Evolutionary conservation across 2,888 invertebrate genomes (phyloP).

Genomic region (Phytoseiulus persimilis): DNA sequence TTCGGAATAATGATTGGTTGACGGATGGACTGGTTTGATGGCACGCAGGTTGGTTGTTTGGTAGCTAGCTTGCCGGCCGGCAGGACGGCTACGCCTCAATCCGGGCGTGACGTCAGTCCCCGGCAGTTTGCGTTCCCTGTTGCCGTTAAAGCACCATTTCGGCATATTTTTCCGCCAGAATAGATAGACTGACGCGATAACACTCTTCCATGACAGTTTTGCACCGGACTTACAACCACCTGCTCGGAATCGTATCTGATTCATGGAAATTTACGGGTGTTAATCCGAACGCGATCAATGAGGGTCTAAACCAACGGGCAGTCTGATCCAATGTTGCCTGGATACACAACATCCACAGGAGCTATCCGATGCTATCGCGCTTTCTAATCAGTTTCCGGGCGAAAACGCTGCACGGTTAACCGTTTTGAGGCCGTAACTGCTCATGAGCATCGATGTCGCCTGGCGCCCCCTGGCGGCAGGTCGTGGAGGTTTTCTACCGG

Average conservation of each 20-base stretch:
- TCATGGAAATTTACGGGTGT: background rate
- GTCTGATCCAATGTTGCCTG: background rate
- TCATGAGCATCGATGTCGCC: too few relatives aligned
- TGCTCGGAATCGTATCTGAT: background rate
- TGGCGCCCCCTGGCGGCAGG: background rate
- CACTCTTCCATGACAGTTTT: background rate
- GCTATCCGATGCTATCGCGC: background rate
- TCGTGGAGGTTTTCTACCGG: background rate
- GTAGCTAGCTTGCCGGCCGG: background rate
- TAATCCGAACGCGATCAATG: background rate
- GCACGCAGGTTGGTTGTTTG: background rate
- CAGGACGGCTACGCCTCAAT: background rate
- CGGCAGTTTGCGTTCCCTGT: background rate
- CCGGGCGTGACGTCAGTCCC: background rate
- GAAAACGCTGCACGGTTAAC: background rate
- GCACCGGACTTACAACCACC: background rate
- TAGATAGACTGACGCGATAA: background rate
- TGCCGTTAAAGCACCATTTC: background rate
- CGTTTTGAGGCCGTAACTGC: background rate
- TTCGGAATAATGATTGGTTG: background rate
- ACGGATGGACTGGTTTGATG: background rate
- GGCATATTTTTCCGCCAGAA: background rate
- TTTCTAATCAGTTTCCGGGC: background rate
- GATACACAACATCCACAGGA: background rate
- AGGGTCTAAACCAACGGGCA: background rate